A percentile compares a stretch with the other conserved stretches of the same genome.
phyloP scores from a whole-genome alignment of 2,888 invertebrate genomes.

The Keiferia lycopersicella region DNA sequence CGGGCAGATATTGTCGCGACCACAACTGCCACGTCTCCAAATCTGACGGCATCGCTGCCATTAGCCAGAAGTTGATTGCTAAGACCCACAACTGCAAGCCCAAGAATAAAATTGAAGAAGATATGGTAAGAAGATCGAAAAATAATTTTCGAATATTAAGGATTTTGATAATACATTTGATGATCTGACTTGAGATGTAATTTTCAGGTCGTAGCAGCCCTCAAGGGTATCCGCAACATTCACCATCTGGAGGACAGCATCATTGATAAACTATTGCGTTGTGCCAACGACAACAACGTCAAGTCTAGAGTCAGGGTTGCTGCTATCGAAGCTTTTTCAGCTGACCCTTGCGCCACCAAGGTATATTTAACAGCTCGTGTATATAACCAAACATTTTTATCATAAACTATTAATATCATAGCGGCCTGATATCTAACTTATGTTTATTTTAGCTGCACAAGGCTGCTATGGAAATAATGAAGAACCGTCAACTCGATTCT shows the following conservation, averaged over 20 bases:
- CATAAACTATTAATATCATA: not conserved
- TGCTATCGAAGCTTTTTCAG: slow-evolving; percentile 88
- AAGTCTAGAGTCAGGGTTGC: slow-evolving; percentile 87
- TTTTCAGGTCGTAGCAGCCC: slow-evolving; percentile 82
- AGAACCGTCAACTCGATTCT: slow-evolving; percentile 88
- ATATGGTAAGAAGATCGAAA: slow-evolving; percentile 64
- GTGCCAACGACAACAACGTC: slow-evolving; percentile 82
- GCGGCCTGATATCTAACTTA: not conserved
- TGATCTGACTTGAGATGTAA: not conserved
- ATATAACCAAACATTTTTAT: not conserved
- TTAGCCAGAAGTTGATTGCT: slow-evolving; percentile 83
- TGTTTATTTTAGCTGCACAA: slow-evolving; percentile 59
- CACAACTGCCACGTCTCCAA: slow-evolving; percentile 80
- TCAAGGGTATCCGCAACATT: slow-evolving; percentile 92
- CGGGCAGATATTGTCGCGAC: slow-evolving; percentile 85
- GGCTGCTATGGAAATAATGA: slow-evolving; percentile 83
- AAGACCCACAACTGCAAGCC: slow-evolving; percentile 86
- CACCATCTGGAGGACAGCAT: slow-evolving; percentile 84
- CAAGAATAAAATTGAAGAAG: slow-evolving; percentile 84
- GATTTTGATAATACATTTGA: not conserved
- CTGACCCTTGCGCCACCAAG: slow-evolving; percentile 84
- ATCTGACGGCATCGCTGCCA: slow-evolving; percentile 80
- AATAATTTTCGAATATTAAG: not conserved
- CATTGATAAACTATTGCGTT: slow-evolving; percentile 81
- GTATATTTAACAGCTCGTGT: slow-evolving; percentile 48